phyloP scores from a whole-genome alignment of 2,113 vertebrate genomes.

The Apus apus region DNA sequence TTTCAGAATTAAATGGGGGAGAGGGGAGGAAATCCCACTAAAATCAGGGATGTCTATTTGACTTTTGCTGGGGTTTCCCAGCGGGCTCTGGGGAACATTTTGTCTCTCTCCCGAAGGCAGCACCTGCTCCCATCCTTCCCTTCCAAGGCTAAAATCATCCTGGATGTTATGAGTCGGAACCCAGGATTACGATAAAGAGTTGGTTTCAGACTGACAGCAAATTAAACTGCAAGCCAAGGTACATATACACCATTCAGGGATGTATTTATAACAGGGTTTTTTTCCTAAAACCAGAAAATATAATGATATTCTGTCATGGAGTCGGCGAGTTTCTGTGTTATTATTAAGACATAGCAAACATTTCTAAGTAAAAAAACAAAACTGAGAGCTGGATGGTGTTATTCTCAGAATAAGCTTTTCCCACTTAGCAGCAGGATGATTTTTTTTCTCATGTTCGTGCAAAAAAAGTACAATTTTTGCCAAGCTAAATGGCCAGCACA shows the following conservation, averaged over 20 bases:
- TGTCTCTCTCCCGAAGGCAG: neutral
- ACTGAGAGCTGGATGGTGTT: neutral
- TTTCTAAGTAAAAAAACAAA: neutral
- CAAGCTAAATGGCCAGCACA: neutral
- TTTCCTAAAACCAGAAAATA: constrained; percentile 5
- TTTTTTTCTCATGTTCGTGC: neutral
- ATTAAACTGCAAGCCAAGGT: neutral
- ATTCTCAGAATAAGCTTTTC: constrained; percentile 33
- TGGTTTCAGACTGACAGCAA: neutral
- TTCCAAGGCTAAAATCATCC: neutral
- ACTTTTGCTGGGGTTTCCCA: neutral
- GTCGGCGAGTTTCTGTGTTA: neutral
- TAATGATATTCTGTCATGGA: neutral
- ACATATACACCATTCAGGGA: neutral
- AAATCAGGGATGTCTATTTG: fast-evolving
- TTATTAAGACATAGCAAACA: neutral
- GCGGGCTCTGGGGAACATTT: fast-evolving
- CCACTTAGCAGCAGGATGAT: constrained; percentile 42
- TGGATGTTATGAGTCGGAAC: neutral
- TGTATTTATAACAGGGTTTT: neutral
- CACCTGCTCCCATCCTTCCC: neutral
- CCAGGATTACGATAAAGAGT: neutral
- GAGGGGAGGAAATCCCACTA: neutral
- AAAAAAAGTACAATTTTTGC: neutral
- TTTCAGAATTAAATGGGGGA: neutral